Conservation (phyloP, 2,888 invertebrate species). For the Hoplodrina ambigua region DNA sequence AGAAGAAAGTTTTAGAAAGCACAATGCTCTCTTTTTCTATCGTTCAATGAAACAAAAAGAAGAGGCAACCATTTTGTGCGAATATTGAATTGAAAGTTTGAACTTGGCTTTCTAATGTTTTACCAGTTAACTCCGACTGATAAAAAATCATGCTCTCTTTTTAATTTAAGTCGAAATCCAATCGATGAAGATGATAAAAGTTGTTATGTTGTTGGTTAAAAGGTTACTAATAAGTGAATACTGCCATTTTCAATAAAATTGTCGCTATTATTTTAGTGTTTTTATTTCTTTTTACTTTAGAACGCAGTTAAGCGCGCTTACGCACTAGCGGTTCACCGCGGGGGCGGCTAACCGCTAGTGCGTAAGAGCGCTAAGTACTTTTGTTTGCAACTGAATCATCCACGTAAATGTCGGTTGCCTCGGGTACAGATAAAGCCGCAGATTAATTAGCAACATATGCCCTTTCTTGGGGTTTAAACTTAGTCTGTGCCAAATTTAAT, state of each 20-base stretch:
- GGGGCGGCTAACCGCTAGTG: too few species aligned
- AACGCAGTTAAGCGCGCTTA: too few species aligned
- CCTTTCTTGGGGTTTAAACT: too few species aligned
- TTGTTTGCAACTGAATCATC: too few species aligned
- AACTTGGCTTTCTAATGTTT: slow-evolving; percentile 49
- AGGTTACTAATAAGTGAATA: slow-evolving; percentile 53
- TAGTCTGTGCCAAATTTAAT: too few species aligned
- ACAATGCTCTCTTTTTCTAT: slow-evolving; percentile 58
- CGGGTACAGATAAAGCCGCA: too few species aligned
- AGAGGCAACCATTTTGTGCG: slow-evolving; percentile 37
- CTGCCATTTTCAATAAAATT: slow-evolving; percentile 62
- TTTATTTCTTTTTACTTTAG: neutral
- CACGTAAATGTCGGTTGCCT: too few species aligned
- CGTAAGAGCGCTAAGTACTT: too few species aligned
- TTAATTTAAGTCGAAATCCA: slow-evolving; percentile 42
- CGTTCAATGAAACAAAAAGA: slow-evolving; percentile 59
- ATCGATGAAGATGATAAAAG: slow-evolving; percentile 35
- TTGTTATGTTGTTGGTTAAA: slow-evolving; percentile 42
- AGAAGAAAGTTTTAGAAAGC: slow-evolving; percentile 1
- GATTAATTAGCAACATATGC: too few species aligned
- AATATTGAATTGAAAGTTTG: slow-evolving; percentile 63
- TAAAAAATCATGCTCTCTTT: slow-evolving; percentile 25
- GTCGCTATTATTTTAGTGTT: slow-evolving; percentile 26
- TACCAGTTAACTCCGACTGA: slow-evolving; percentile 31
- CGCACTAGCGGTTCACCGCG: neutral